Percentiles rank a stretch among this genome's conserved stretches.
Evolutionary conservation across 2,888 invertebrate species (phyloP).

Genomic region (Scelioninae gen. 1): DNA sequence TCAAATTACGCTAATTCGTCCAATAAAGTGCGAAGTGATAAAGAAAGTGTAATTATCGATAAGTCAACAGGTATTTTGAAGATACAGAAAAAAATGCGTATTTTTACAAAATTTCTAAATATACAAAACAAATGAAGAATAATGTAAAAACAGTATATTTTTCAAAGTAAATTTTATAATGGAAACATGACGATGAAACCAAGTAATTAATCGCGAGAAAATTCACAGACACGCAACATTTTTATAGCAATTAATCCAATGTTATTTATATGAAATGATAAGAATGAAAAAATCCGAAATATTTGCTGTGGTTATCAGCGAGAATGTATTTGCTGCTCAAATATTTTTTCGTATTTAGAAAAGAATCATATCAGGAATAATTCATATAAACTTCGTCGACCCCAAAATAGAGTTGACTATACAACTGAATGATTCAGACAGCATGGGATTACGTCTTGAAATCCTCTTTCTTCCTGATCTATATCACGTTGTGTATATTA

Average conservation of each 20-base stretch:
- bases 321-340: slow-evolving; percentile 49
- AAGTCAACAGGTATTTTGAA: slow-evolving; percentile 53
- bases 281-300: slow-evolving; percentile 28
- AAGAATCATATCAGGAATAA: slow-evolving; percentile 67
- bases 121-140: slow-evolving; percentile 41
- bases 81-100: slow-evolving; percentile 51
- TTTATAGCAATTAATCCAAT: slow-evolving; percentile 28
- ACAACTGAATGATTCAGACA: slow-evolving; percentile 55
- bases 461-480: slow-evolving; percentile 67
- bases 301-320: slow-evolving; percentile 51
- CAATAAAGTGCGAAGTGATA: slow-evolving; percentile 48
- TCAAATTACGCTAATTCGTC: slow-evolving; percentile 56
- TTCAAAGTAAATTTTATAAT: slow-evolving; percentile 66
- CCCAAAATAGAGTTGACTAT: slow-evolving; percentile 46
- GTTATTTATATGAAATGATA: slow-evolving; percentile 45
- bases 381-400: slow-evolving; percentile 56
- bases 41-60: slow-evolving; percentile 41
- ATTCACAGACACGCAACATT: slow-evolving; percentile 24
- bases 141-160: slow-evolving; percentile 53
- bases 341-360: slow-evolving; percentile 59
- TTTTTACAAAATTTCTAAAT: slow-evolving; percentile 68
- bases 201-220: slow-evolving; percentile 26
- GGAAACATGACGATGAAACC: background rate
- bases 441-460: slow-evolving; percentile 67
- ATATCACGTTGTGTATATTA: slow-evolving; percentile 66